Base-by-base conservation (phyloP, 2,113 vertebrate species). In the Mohoua ochrocephala region DNA sequence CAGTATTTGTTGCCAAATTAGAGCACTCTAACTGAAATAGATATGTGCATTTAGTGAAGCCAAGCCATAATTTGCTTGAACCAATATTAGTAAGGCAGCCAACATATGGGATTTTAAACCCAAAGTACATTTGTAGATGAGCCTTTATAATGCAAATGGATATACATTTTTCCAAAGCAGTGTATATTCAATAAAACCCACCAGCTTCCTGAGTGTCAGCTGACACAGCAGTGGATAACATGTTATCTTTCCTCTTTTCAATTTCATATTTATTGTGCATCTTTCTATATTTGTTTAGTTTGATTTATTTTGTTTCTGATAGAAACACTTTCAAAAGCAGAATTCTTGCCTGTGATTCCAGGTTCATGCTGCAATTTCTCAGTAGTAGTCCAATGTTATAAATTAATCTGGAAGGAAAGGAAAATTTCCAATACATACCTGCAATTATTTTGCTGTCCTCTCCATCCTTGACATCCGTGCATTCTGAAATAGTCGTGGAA, bases 41-140 rank as follows among this genome's bases (percentile, higher is more conserved):
- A 98, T 98, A 97, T 76, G 94, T 96, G 89, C 95, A 96, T 97
- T 98, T 95, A 97, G 89, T 89, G 74, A 85, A 95, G 83, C 87
- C 91, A 97, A 97, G 74, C 60, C 88, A 94, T 97, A 98, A 97
- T 98, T 97, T 98, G 31, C 93, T 97, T 96, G 92, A 97, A 97
- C 93, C 85, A 95, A 84, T 97, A 97, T 97, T 97, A 94, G 77
- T 93, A 90, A 53, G 13, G 73, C 94, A 97, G 95, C 95, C 97
- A 96, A 95, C 83, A 80, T 96, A 97, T 92, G 93, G 95, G 75
- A 89, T 93, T 97, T 97, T 97, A 97, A 98, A 96, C 94, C 81
- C 95, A 96, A 95, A 96, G 84, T 96, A 95, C 81, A 94, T 95
- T 97, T 96, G 86, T 96, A 84, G 93, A 97, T 79, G 75, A 89